Evolutionary conservation across 1,140 invertebrate genomes (phyloP).

Genomic region (Ceratina australensis): DNA sequence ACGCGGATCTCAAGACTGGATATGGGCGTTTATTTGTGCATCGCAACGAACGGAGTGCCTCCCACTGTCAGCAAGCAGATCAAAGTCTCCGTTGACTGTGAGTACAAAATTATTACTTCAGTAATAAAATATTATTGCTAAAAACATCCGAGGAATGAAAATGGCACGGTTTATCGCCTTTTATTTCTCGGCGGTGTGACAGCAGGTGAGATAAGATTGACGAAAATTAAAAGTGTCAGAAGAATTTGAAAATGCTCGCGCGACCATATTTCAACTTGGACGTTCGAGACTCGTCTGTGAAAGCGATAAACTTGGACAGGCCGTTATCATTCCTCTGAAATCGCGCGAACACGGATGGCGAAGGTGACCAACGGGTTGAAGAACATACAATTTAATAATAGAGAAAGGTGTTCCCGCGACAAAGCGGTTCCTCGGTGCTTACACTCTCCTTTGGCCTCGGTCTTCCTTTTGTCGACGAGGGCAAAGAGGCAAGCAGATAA

Average conservation of each 20-base stretch:
- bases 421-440: slow-evolving; percentile 58
- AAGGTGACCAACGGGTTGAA: slow-evolving; percentile 50
- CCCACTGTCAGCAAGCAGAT: slow-evolving; percentile 93
- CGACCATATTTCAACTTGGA: too few relatives aligned
- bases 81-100: slow-evolving; percentile 96
- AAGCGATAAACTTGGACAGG: neutral
- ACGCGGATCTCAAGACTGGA: slow-evolving; percentile 91
- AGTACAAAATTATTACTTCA: slow-evolving; percentile 79
- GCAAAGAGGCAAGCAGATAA: neutral
- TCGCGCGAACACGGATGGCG: neutral
- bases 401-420: slow-evolving; percentile 66
- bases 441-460: slow-evolving; percentile 15
- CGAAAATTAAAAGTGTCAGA: too few relatives aligned
- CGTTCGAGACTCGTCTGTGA: neutral
- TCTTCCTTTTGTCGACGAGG: neutral
- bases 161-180: too few relatives aligned
- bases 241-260: too few relatives aligned
- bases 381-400: slow-evolving; percentile 73
- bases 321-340: neutral
- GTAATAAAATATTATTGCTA: too few relatives aligned
- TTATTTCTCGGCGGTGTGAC: too few relatives aligned
- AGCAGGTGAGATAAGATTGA: too few relatives aligned
- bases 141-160: too few relatives aligned
- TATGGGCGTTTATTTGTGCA: slow-evolving; percentile 95
- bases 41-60: slow-evolving; percentile 88